Base-by-base conservation (phyloP, 2,113 vertebrate genomes). In the Lampris megalopsis region DNA sequence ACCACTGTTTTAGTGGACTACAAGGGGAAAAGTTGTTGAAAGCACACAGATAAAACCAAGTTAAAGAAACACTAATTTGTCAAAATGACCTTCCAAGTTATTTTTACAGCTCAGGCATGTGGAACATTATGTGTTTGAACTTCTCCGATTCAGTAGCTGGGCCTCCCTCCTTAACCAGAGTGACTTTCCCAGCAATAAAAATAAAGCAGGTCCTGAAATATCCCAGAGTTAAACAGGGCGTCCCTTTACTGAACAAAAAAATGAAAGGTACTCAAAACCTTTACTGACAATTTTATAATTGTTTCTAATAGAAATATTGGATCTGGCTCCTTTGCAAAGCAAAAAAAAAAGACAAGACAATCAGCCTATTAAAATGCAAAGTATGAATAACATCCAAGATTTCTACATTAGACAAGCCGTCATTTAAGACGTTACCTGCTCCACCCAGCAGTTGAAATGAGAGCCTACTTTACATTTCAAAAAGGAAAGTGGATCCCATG, bases 31-130 rank as follows among this genome's bases (percentile, higher is more conserved):
- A 45, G 53, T 79, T 70, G 71, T 67, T 60, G 11, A 71, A 78
- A 81, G 60, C 38, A 57, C 1, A 35, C 52, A n/a, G 13, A 3
- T 52, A 3, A n/a, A 54, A n/a, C 13, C 35, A 52, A 13, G 41
- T 69, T 68, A 43, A 63, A 37, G n/a, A 58, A 84, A 73, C 57
- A 43, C 24, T 36, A 77, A 40, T 45, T 79, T 74, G 68, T 85
- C 77, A 81, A 38, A 41, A 47, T 5, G 71, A 10, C 49, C 53
- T 68, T 60, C 64, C 62, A 83, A 65, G 59, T 63, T 45, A 59
- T 68, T 75, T 72, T 36, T 57, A 5, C 64, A 63, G 59, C n/a
- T 54, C 11, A n/a, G 52, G 11, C 24, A n/a, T 54, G 3, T 5
- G 13, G 11, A 11, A 54, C 13, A 54, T 6, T 62, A 6, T 47